These are phyloP conservation scores for Carassius auratus DNA, from an alignment of 2,113 vertebrate genomes.

Conservation along the genomic window DNA sequence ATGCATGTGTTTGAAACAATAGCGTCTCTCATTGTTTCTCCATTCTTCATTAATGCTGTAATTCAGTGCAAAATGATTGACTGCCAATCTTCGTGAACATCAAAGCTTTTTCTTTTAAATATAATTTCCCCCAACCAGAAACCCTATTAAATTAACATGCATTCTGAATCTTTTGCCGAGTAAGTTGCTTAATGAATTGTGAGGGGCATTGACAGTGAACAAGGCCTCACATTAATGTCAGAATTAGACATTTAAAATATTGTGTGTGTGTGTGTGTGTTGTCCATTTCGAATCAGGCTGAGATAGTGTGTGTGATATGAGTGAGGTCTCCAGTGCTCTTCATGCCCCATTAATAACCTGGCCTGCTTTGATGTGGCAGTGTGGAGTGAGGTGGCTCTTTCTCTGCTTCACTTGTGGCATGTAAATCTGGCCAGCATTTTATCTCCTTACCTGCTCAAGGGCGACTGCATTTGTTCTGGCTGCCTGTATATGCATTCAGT, in stretches of 20 bases:
- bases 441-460: slow-evolving; percentile 74
- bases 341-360: slow-evolving; percentile 67
- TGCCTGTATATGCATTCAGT: background rate
- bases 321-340: slow-evolving; percentile 64
- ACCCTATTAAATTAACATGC: slow-evolving; percentile 76
- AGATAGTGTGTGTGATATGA: slow-evolving; percentile 62
- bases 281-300: slow-evolving; percentile 57
- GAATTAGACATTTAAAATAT: slow-evolving; percentile 62
- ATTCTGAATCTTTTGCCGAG: slow-evolving; percentile 74
- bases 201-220: slow-evolving; percentile 64
- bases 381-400: slow-evolving; percentile 57
- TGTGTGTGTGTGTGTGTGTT: background rate
- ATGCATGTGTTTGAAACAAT: slow-evolving; percentile 72
- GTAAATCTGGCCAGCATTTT: slow-evolving; percentile 71
- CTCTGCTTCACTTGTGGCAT: slow-evolving; percentile 70
- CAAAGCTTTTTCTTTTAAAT: slow-evolving; percentile 71
- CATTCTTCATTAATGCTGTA: slow-evolving; percentile 78
- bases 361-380: slow-evolving; percentile 75
- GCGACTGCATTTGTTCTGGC: slow-evolving; percentile 52
- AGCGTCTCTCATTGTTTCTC: slow-evolving; percentile 65
- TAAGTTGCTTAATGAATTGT: slow-evolving; percentile 74
- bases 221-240: slow-evolving; percentile 58
- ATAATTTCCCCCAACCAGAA: slow-evolving; percentile 61
- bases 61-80: slow-evolving; percentile 72
- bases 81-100: slow-evolving; percentile 78